A percentile compares a stretch with the other conserved stretches of the same genome.
Conservation (phyloP, 2,113 vertebrate species). For the Myanophis thanlyinensis region DNA sequence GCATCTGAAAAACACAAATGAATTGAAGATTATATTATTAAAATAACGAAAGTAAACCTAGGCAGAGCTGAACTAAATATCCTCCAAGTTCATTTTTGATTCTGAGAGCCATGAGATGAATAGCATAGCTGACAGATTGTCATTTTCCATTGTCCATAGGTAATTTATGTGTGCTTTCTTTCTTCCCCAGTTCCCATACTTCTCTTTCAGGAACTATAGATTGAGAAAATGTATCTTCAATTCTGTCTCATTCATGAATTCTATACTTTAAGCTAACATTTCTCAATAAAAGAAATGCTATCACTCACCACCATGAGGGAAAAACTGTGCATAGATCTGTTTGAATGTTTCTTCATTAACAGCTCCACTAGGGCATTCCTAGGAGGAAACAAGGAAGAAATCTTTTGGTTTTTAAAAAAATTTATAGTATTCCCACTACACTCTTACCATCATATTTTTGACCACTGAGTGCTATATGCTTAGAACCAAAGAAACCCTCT, state of each 20-base stretch:
- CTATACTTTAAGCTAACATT: not conserved
- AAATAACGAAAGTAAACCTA: not conserved
- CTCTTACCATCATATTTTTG: slow-evolving; percentile 6
- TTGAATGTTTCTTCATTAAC: slow-evolving; percentile 97
- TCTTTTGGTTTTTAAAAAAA: not conserved
- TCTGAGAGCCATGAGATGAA: not conserved
- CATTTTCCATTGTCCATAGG: not conserved
- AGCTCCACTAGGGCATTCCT: slow-evolving; percentile 95
- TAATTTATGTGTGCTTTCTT: not conserved
- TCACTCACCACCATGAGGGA: slow-evolving; percentile 91
- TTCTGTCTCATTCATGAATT: not conserved
- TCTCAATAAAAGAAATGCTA: not conserved
- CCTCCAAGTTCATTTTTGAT: not conserved
- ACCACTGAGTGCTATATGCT: not conserved
- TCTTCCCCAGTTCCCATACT: not conserved
- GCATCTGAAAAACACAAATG: slow-evolving; percentile 80
- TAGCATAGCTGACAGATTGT: not conserved
- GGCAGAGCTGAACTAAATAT: not conserved
- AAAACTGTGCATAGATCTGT: slow-evolving; percentile 97
- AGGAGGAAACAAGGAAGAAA: slow-evolving; percentile 25
- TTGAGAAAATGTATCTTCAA: not conserved
- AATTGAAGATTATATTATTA: not conserved
- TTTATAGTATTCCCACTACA: slow-evolving; percentile 22
- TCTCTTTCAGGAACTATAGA: not conserved
- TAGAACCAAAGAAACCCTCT: slow-evolving; percentile 28